Base-by-base conservation (phyloP, 1,140 invertebrate species). In the Hycleus phaleratus region DNA sequence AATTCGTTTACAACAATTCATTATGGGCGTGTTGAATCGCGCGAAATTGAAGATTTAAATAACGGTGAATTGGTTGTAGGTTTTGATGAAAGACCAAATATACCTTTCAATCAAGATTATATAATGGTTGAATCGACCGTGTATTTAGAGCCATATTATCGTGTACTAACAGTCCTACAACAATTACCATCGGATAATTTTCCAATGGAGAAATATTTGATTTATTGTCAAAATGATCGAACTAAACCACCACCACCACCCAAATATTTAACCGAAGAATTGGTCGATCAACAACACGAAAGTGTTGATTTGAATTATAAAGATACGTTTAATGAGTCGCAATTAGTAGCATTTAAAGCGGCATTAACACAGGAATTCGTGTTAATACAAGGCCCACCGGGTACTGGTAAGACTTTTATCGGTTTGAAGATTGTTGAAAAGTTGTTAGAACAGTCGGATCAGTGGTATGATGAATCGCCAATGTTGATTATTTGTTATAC, bases 401-500 rank as follows among this genome's bases (percentile, higher is more conserved):
- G 89, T 3, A 91, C 88, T 1, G 89, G 88, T 0, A 91, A 92
- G 75, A 90, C 89, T 0, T 86, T 76, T 66, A 65, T 91, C 10
- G 87, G 86, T 2, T 71, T 88, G 7, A 79, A 86, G 73, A 76
- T 90, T 38, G 77, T 81, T 0, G 71, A 81, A 58, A 78, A 77
- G 2, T 66, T 89, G 5, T 64, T 88, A 7, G 43, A 77, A 26
- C 85, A 84, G 65, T 56, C 71, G 4, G 43, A 61, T 3, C 6
- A 11, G 0, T 70, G 66, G 66, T 65, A 63, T 25, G 48, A 63
- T 1, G 45, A 46, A 3, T 66, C 61, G 0, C 85, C 87, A 3
- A 84, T 94, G 52, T 71, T 94, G 2, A 76, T 95, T 8, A 81
- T 94, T 18, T 91, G 89, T 67, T 91, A 85, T 62, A 93, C 90